These are phyloP conservation scores for Nomada hirtipes DNA, from an alignment of 2,888 invertebrate species.

Conservation along the genomic window DNA sequence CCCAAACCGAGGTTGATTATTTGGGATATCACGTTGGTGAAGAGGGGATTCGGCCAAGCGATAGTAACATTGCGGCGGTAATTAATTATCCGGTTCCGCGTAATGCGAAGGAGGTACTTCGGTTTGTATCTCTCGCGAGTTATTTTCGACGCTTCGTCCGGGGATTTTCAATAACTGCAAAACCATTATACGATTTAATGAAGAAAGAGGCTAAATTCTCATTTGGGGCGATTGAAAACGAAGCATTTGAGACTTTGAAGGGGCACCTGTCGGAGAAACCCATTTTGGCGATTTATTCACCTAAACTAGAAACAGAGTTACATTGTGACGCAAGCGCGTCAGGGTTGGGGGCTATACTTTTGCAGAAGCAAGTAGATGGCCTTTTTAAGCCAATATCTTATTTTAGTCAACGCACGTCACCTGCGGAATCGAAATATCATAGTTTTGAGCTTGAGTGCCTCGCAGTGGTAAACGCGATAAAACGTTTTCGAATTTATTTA, in stretches of 20 bases:
- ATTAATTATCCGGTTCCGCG: neutral
- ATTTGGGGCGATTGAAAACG: neutral
- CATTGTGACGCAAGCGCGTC: neutral
- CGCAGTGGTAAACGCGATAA: neutral
- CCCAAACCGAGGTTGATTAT: neutral
- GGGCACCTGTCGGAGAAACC: neutral
- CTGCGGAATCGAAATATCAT: slow-evolving; percentile 1
- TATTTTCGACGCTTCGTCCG: slow-evolving; percentile 14
- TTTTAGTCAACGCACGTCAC: slow-evolving; percentile 6
- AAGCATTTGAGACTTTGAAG: neutral
- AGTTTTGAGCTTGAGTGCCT: slow-evolving; percentile 20
- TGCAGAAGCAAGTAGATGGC: neutral
- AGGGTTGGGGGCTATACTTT: neutral
- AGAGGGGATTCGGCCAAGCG: neutral
- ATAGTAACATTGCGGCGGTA: neutral
- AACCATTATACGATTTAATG: slow-evolving; percentile 5
- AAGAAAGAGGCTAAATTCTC: neutral
- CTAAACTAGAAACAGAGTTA: neutral
- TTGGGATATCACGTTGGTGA: neutral
- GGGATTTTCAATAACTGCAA: slow-evolving; percentile 9
- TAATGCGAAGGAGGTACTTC: neutral
- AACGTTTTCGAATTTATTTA: slow-evolving; percentile 17
- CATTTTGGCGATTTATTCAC: neutral
- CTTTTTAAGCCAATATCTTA: neutral
- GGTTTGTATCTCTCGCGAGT: slow-evolving; percentile 1